Evolutionary conservation across 2,113 vertebrate species (phyloP).

Genomic region (Aphelocoma coerulescens): DNA sequence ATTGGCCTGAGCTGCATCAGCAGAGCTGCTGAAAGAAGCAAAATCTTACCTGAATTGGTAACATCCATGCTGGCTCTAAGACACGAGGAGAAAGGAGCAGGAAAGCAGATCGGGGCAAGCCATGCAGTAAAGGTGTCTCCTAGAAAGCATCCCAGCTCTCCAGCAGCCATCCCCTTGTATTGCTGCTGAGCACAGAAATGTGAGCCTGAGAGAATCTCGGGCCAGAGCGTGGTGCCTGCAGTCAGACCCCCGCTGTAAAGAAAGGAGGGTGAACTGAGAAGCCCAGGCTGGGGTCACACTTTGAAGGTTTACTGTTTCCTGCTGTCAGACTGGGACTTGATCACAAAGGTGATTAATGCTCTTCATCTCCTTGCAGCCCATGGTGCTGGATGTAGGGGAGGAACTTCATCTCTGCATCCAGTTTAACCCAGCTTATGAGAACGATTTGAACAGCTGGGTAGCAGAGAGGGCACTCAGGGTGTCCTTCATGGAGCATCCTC

Average conservation of each 20-base stretch:
- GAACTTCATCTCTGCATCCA: conserved; percentile 74
- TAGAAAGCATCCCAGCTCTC: not conserved
- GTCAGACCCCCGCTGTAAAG: not conserved
- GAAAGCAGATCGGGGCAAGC: not conserved
- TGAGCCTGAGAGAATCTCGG: not conserved
- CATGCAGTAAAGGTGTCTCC: not conserved
- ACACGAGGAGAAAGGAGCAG: not conserved
- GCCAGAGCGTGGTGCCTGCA: not conserved
- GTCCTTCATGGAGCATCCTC: conserved; percentile 79
- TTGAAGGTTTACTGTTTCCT: rapidly evolving
- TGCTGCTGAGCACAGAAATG: not conserved
- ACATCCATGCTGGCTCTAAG: not conserved
- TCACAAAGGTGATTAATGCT: not conserved
- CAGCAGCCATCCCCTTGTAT: not conserved
- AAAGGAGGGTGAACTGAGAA: not conserved
- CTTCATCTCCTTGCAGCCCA: conserved; percentile 62
- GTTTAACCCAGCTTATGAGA: conserved; percentile 77
- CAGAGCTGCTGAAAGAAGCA: not conserved
- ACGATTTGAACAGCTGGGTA: conserved; percentile 57
- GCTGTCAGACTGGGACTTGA: not conserved
- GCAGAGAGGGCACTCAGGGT: conserved; percentile 75
- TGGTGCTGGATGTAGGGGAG: conserved; percentile 62
- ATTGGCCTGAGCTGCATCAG: not conserved
- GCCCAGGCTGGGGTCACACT: rapidly evolving
- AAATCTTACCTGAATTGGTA: not conserved